Base-by-base conservation (phyloP, 37 sponge, comb jelly and placozoan species). In the Chondrilla cf. caribensis region DNA sequence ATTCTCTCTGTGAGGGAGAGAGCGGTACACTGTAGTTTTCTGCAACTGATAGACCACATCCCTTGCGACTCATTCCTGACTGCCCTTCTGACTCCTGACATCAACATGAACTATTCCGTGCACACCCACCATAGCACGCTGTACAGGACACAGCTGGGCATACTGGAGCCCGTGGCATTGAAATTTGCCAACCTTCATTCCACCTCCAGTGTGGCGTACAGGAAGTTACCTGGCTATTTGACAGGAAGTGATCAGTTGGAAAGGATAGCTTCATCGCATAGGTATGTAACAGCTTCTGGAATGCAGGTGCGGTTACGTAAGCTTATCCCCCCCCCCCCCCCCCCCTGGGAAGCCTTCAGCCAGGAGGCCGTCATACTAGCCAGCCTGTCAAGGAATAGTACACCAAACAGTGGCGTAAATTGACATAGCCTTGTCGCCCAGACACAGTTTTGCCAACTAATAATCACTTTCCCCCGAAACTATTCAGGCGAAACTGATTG, bases 1-100 rank as follows among this genome's bases (percentile, higher is more conserved):
- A 70, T 79, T 0, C 25, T 88, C 33, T 90, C 95, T 25, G 38
- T 90, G 38, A 51, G 85, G 25, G 95, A 94, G 84, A 79, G 70
- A 41, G 76, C 81, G 0, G 55, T 88, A 0, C 95, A 94, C 78
- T 21, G 60, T 0, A 85, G 70, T 38, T 76, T 94, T 25, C 67
- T 79, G 62, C 26, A 39, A 36, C 8, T 54, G 58, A 70, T 93
- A 24, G 35, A 83, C 0, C 82, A 82, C 25, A 37, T 72, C 21
- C 54, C 38, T 35, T 28, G 68, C 39, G 70, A 85, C 54, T 0
- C 31, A 4, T 39, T 73, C 25, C 24, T 73, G 44, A 43, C 44
- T 15, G 25, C 36, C 43, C 41, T 73, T 2, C 18, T 73, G 6
- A 73, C 76, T 25, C 24, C 44, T 0, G 38, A 73, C 21, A 43